Conservation (phyloP, 2,113 vertebrate species). For the Mormyrus iriodes region DNA sequence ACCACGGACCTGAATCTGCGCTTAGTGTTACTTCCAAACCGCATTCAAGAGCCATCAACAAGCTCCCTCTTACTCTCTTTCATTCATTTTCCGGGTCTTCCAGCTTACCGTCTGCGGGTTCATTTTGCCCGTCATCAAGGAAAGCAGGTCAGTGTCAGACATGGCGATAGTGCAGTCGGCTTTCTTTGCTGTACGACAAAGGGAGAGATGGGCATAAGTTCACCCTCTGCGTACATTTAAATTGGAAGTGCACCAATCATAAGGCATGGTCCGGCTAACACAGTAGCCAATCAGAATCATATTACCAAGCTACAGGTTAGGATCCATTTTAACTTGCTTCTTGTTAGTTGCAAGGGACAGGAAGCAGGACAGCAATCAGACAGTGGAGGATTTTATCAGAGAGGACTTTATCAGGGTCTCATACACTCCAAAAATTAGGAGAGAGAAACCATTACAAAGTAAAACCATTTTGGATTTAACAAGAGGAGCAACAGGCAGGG, state of each 20-base stretch:
- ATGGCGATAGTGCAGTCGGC: constrained; percentile 81
- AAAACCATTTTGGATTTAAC: not conserved
- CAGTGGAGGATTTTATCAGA: no score
- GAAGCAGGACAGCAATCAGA: not conserved
- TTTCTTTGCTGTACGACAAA: constrained; percentile 65
- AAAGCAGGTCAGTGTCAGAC: constrained; percentile 74
- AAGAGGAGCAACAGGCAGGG: not conserved
- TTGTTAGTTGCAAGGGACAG: not conserved
- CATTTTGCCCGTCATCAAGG: constrained; percentile 85
- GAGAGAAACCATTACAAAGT: not conserved
- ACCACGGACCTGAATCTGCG: not conserved
- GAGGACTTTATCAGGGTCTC: not conserved
- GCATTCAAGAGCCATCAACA: not conserved
- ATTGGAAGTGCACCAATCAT: not conserved
- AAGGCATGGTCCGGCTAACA: not conserved
- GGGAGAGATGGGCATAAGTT: not conserved
- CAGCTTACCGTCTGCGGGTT: constrained; percentile 79
- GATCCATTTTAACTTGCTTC: not conserved
- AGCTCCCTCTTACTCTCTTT: not conserved
- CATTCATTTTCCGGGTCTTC: not conserved
- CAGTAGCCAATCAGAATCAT: not conserved
- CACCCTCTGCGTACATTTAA: not conserved
- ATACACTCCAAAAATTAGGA: not conserved
- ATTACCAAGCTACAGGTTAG: not conserved
- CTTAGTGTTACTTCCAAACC: not conserved